phyloP scores from a whole-genome alignment of 2,888 invertebrate species.

The Heterodera filipjevi region DNA sequence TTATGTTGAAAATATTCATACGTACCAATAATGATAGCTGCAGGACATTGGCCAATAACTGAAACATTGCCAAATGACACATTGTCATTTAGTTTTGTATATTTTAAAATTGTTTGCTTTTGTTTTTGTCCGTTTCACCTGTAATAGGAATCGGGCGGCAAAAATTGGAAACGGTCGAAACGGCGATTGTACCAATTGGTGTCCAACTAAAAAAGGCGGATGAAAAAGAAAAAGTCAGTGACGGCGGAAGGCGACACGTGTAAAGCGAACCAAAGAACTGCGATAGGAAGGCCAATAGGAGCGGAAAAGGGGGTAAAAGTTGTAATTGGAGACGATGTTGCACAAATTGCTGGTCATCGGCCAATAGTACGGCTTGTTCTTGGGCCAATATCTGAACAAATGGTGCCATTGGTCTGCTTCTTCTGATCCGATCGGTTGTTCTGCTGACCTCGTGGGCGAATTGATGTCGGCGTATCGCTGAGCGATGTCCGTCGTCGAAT shows the following conservation, averaged over 20 bases:
- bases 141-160: constrained; percentile 24
- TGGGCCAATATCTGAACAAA: constrained; percentile 21
- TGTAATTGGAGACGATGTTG: constrained; percentile 26
- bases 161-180: constrained; percentile 25
- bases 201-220: constrained; percentile 21
- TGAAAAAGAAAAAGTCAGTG: neutral
- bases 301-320: constrained; percentile 23
- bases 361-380: constrained; percentile 26
- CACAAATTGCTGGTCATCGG: constrained; percentile 29
- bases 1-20: too few species aligned
- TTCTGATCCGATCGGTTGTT: neutral
- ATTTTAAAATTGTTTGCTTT: too few species aligned
- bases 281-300: constrained; percentile 28
- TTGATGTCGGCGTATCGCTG: constrained; percentile 24
- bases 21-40: constrained; percentile 12
- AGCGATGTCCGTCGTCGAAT: constrained; percentile 20
- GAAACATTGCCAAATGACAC: neutral
- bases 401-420: neutral
- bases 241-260: neutral
- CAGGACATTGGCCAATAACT: constrained; percentile 17
- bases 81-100: neutral
- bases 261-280: constrained; percentile 19
- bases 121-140: too few species aligned
- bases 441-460: constrained; percentile 20
- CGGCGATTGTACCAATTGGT: constrained; percentile 28